A percentile compares a stretch with the other conserved stretches of the same genome.
Evolutionary conservation across 2,113 vertebrate species (phyloP).

Genomic region (Oostethus manadensis): DNA sequence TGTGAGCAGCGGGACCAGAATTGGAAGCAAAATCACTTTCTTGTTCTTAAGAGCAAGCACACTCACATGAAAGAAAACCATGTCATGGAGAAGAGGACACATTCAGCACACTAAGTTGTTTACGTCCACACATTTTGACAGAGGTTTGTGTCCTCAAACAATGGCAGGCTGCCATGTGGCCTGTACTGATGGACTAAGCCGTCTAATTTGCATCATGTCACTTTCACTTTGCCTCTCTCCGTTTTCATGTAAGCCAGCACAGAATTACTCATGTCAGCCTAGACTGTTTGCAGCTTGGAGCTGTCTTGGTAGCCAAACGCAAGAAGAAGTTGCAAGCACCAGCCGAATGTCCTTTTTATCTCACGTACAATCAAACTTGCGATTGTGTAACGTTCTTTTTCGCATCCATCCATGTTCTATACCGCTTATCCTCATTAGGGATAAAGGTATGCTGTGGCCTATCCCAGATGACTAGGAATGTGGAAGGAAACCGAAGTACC

Average conservation of each 20-base stretch:
- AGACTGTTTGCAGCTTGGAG: neutral
- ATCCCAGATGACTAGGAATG: too few relatives aligned
- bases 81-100: slow-evolving; percentile 24
- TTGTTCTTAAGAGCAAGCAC: slow-evolving; percentile 25
- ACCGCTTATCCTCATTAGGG: too few relatives aligned
- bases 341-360: neutral
- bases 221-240: slow-evolving; percentile 10
- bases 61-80: slow-evolving; percentile 55
- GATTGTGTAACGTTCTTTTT: too few relatives aligned
- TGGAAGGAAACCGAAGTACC: too few relatives aligned
- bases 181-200: slow-evolving; percentile 12
- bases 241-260: neutral
- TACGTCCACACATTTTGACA: slow-evolving; percentile 50
- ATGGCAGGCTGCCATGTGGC: slow-evolving; percentile 27
- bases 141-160: slow-evolving; percentile 37
- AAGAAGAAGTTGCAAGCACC: neutral
- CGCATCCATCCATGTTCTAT: too few relatives aligned
- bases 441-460: too few relatives aligned
- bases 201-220: slow-evolving; percentile 20
- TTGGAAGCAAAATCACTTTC: slow-evolving; percentile 43
- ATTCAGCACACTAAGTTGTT: slow-evolving; percentile 51
- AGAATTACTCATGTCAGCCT: neutral
- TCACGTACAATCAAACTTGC: too few relatives aligned
- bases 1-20: slow-evolving; percentile 33
- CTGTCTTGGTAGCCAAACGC: too few relatives aligned